Evolutionary conservation across 2,888 invertebrate genomes (phyloP), one percentile per base, ranked within the genome.

Genomic region (Druceiella hillmani): DNA sequence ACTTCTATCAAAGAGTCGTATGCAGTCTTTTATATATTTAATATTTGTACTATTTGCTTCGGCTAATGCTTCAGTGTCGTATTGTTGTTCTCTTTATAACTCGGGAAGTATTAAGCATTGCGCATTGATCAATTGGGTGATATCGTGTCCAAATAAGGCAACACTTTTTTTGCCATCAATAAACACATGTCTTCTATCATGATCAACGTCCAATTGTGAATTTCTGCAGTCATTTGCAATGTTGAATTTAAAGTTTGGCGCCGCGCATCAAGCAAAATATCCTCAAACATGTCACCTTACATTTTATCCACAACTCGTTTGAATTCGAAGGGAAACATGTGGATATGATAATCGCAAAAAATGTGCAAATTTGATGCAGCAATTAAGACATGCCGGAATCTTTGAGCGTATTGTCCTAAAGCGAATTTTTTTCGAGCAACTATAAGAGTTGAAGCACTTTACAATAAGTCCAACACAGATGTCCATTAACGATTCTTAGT

Each of bases 361-460:
- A 20, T 20, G 22, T 20, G 22, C 22, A n/a, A 20, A 20, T 20
- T 20, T 20, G 22, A 20, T 20, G 22, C 22, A n/a, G 22, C 22
- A n/a, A 20, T 20, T 6, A 20, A 20, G n/a, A n/a, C n/a, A n/a
- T n/a, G n/a, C n/a, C n/a, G n/a, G n/a, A n/a, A n/a, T n/a, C n/a
- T n/a, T n/a, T n/a, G n/a, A n/a, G n/a, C n/a, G n/a, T n/a, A n/a
- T n/a, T n/a, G n/a, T n/a, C n/a, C n/a, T n/a, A n/a, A n/a, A n/a
- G n/a, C n/a, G n/a, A n/a, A n/a, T n/a, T n/a, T n/a, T n/a, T n/a
- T n/a, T n/a, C n/a, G n/a, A 20, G 22, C 22, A n/a, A 20, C 22
- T 20, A n/a, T 20, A 20, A 20, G 6, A 20, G 22, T 20, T 20
- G 22, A 20, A 6, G n/a, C 22, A n/a, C 22, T n/a, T 20, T 7